Conservation (phyloP, 2,888 invertebrate species). For the Stenurella melanura region DNA sequence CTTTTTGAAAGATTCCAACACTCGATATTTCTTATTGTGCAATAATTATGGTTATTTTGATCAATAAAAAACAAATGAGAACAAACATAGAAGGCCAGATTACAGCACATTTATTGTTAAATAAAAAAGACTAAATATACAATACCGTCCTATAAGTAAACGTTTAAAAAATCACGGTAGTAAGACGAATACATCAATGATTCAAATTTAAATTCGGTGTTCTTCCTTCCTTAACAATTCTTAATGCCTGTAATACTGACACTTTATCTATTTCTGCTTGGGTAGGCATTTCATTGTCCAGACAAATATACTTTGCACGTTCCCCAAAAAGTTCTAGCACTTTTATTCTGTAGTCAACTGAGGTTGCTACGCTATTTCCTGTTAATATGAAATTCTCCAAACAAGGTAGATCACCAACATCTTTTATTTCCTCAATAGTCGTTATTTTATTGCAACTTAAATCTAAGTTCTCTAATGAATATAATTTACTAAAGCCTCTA, state of each 20-base stretch:
- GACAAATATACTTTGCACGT: conserved; percentile 86
- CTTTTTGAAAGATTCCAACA: too few relatives aligned
- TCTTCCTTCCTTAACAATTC: conserved; percentile 78
- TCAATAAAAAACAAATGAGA: too few relatives aligned
- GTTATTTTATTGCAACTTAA: conserved; percentile 89
- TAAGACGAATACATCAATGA: background rate
- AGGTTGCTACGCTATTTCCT: conserved; percentile 91
- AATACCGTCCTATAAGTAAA: too few relatives aligned
- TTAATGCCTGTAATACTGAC: conserved; percentile 90
- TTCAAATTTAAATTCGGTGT: conserved; percentile 57
- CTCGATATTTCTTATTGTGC: too few relatives aligned
- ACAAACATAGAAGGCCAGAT: too few relatives aligned
- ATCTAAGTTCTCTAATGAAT: conserved; percentile 90
- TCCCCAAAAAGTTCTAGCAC: conserved; percentile 91
- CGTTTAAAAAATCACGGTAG: too few relatives aligned
- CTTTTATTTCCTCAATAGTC: conserved; percentile 86
- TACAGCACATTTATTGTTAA: too few relatives aligned
- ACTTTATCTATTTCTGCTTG: conserved; percentile 94
- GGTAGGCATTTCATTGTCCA: conserved; percentile 92
- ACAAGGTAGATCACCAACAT: conserved; percentile 88
- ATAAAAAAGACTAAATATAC: too few relatives aligned
- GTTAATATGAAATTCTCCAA: conserved; percentile 90
- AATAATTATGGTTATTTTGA: too few relatives aligned
- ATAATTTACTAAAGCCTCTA: conserved; percentile 86
- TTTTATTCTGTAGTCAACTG: conserved; percentile 92